Evolutionary conservation across 2,113 vertebrate genomes (phyloP), one percentile per base, ranked within the genome.

Genomic region (Anhinga anhinga): DNA sequence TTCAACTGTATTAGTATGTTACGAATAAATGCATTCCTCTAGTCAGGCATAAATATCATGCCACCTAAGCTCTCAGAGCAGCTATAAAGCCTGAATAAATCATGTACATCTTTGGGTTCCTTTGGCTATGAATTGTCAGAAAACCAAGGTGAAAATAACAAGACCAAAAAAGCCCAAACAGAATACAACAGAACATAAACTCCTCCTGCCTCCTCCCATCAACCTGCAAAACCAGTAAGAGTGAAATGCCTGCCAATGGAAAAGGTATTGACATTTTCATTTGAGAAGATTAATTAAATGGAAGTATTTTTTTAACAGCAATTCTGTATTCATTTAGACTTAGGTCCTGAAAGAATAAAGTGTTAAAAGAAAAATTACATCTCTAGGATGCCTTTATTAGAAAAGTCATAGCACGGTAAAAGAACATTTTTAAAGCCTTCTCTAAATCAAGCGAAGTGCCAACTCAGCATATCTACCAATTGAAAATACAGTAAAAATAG

Each of bases 401-500:
- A 92, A 93, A 82, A 85, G 76, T 82, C 79, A 90, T 40, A 65
- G 52, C 44, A 90, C 34, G 36, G 93, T 76, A 95, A 90, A 96
- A 88, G 65, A 89, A 59, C 63, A 38, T 67, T 93, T 94, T 86
- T 81, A 62, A 96, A 95, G 92, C 50, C 67, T 87, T 93, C 56
- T 82, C 93, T 93, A 91, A 96, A 94, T 95, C 71, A 93, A 97
- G 84, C 67, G 21, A 96, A 86, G 78, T 93, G 84, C 36, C 86
- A 97, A 95, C 86, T 94, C 93, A 63, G 93, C 92, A 58, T 34
- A 94, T 26, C 81, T 84, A 97, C 56, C 78, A 80, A 94, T 55
- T 89, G 83, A 91, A 92, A 98, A 95, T 58, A 93, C 38, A 86
- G 86, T 94, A 96, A 96, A 97, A 97, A 88, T 87, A 94, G 88